Percentiles rank a stretch among this genome's conserved stretches.
These are phyloP conservation scores for Adelognathus sp. DNA, from an alignment of 2,888 invertebrate genomes.

Conservation along the genomic window DNA sequence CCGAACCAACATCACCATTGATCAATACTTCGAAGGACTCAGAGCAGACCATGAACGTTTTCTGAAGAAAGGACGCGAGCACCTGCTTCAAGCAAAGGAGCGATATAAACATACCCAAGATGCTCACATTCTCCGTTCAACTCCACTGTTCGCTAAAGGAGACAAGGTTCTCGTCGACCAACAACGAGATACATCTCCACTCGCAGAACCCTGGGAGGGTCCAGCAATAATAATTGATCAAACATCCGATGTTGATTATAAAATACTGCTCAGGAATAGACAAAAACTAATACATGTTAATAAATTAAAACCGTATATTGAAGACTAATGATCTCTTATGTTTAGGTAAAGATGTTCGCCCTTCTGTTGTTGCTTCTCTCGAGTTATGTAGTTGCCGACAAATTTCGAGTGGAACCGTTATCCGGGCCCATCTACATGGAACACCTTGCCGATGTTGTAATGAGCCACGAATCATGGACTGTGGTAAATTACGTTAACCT, in stretches of 20 bases:
- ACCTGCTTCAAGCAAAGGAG: no score
- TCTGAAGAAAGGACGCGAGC: no score
- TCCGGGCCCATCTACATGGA: neutral
- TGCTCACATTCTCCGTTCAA: neutral
- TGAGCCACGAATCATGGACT: constrained; percentile 8
- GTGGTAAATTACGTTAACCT: constrained; percentile 14
- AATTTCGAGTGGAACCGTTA: neutral
- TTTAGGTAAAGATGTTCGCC: neutral
- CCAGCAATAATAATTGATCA: neutral
- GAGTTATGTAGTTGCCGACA: neutral
- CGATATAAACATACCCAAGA: no score
- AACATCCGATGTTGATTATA: neutral
- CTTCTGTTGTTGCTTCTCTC: neutral
- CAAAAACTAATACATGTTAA: neutral
- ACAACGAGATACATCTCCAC: neutral
- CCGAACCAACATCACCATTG: no score
- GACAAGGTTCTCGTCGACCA: neutral
- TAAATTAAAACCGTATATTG: neutral
- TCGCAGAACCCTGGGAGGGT: neutral
- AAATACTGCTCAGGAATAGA: constrained; percentile 5
- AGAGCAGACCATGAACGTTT: no score
- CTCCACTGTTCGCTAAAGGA: neutral
- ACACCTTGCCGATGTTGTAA: neutral
- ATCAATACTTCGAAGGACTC: no score
- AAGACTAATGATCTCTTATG: neutral